phyloP scores from a whole-genome alignment of 2,888 invertebrate genomes.

The Phrixothrix hirtus region DNA sequence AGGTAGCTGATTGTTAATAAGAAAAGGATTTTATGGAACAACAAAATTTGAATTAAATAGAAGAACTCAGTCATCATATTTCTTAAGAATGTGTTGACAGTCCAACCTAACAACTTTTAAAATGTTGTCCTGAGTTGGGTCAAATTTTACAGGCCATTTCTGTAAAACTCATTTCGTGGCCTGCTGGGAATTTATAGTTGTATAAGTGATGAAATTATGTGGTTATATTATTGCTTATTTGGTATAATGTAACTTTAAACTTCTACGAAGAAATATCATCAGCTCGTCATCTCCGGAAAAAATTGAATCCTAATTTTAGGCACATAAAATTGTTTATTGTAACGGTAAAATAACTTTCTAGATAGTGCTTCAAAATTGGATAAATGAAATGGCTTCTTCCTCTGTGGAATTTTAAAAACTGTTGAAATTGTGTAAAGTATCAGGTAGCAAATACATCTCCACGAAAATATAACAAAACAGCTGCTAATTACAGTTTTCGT shows the following conservation, averaged over 20 bases:
- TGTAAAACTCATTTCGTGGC: conserved; percentile 11
- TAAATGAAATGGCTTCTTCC: not conserved
- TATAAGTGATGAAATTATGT: conserved; percentile 7
- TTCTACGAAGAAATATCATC: not conserved
- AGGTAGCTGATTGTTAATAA: not conserved
- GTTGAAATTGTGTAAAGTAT: no score
- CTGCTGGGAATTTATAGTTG: conserved; percentile 13
- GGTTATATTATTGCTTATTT: not conserved
- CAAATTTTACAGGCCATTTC: conserved; percentile 28
- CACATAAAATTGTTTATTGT: no score
- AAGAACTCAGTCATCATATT: no score
- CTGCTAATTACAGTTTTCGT: no score
- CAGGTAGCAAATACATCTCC: no score
- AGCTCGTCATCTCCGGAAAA: not conserved
- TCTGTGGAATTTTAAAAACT: no score
- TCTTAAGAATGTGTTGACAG: conserved; percentile 24
- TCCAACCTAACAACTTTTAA: conserved; percentile 16
- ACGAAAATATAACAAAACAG: no score
- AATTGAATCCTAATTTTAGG: no score
- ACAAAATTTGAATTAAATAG: no score
- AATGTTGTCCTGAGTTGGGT: conserved; percentile 21
- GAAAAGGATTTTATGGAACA: no score
- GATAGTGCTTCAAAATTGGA: no score
- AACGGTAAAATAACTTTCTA: no score
- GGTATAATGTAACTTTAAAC: not conserved